Conservation (phyloP, 2,113 vertebrate genomes). For the Ictidomys tridecemlineatus region DNA sequence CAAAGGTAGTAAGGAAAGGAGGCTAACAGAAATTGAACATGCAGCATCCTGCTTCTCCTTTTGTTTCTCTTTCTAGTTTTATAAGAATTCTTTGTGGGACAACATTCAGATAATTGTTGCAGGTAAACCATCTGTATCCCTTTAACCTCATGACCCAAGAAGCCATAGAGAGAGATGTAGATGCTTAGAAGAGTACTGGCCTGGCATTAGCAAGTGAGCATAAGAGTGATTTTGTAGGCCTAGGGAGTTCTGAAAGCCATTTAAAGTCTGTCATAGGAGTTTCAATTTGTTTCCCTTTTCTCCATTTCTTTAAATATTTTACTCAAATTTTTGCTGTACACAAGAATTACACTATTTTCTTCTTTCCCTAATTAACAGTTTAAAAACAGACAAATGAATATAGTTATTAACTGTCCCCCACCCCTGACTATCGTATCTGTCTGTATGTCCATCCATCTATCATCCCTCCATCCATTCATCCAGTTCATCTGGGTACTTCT, state of each 20-base stretch:
- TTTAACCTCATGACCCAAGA: conserved; percentile 50
- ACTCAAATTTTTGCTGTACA: not conserved
- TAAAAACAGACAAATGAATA: not conserved
- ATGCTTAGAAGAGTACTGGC: not conserved
- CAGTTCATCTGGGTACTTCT: not conserved
- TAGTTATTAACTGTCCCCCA: not conserved
- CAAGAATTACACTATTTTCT: conserved; percentile 37
- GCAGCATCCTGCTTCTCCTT: not conserved
- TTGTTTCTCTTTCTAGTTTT: conserved; percentile 34
- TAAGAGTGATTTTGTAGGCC: not conserved
- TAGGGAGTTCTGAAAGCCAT: not conserved
- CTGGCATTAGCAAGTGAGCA: not conserved
- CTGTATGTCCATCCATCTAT: not conserved
- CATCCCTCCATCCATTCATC: not conserved
- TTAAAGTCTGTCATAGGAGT: not conserved
- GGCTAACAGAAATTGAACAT: not conserved
- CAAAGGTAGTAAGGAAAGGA: not conserved
- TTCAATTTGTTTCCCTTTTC: not conserved
- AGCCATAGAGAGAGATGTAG: not conserved
- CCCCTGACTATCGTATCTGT: not conserved
- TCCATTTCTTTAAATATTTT: not conserved
- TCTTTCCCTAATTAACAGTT: not conserved
- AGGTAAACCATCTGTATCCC: conserved; percentile 46
- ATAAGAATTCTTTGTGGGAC: conserved; percentile 56
- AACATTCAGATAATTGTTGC: not conserved